These are phyloP conservation scores for Antechinus stuartii DNA, from an alignment of 2,113 vertebrate species.

Conservation along the genomic window DNA sequence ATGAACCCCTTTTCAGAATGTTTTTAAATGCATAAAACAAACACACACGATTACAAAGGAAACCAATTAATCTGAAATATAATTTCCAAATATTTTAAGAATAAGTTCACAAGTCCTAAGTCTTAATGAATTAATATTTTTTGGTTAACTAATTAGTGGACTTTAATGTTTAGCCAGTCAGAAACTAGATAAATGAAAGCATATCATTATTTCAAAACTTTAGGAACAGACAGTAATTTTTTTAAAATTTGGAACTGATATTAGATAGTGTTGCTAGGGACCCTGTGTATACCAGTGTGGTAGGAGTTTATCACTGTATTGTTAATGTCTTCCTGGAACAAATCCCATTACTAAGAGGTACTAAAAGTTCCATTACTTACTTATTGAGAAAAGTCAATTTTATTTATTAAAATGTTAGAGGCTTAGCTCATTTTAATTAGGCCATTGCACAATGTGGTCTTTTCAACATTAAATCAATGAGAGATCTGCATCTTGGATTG, in stretches of 20 bases:
- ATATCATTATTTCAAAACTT: background rate
- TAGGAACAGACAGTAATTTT: background rate
- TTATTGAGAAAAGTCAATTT: background rate
- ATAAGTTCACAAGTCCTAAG: background rate
- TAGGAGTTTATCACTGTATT: background rate
- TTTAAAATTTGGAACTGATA: background rate
- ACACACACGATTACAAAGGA: background rate
- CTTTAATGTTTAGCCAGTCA: background rate
- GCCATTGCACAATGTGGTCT: background rate
- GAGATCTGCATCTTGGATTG: background rate
- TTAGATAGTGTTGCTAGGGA: background rate
- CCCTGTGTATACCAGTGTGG: background rate
- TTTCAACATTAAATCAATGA: constrained; percentile 11
- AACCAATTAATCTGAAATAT: background rate
- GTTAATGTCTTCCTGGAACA: background rate
- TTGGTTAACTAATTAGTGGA: background rate
- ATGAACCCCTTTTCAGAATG: background rate
- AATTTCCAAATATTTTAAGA: background rate
- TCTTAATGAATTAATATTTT: background rate
- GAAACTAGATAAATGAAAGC: background rate
- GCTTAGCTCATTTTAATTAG: background rate
- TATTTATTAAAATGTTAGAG: background rate
- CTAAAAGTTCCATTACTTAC: background rate
- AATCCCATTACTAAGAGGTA: background rate
- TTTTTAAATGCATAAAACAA: background rate